A percentile compares a stretch with the other conserved stretches of the same genome.
Evolutionary conservation across 1,140 invertebrate genomes (phyloP).

Genomic region (Pseudobourletiella spinata): DNA sequence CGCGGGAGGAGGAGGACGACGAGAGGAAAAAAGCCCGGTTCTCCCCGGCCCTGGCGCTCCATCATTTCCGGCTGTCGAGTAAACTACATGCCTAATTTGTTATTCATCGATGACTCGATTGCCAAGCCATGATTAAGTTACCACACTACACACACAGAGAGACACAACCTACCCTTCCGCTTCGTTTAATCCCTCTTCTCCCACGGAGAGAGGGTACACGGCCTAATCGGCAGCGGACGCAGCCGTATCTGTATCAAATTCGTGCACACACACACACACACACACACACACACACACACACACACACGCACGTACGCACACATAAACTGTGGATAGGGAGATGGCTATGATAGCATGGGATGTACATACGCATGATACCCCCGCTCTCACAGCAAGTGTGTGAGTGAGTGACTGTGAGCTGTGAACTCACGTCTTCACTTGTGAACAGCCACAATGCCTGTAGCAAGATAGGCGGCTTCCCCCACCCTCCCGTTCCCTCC

Average conservation of each 20-base stretch:
- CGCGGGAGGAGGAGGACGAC: too few relatives aligned
- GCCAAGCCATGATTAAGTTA: constrained; percentile 14
- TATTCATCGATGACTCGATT: constrained; percentile 22
- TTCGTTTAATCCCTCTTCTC: constrained; percentile 6
- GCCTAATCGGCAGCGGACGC: not conserved
- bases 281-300: not conserved
- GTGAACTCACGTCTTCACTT: not conserved
- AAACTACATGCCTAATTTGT: constrained; percentile 24
- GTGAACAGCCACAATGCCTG: not conserved
- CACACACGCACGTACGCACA: not conserved
- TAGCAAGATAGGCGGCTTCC: too few relatives aligned
- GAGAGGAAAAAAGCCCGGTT: constrained; percentile 6
- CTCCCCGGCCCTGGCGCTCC: constrained; percentile 10
- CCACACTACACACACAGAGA: too few relatives aligned
- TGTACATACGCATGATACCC: too few relatives aligned
- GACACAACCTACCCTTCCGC: constrained; percentile 7
- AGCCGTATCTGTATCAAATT: not conserved
- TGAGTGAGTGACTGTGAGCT: too few relatives aligned
- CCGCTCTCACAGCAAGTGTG: too few relatives aligned
- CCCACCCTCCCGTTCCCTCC: too few relatives aligned
- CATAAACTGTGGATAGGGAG: too few relatives aligned
- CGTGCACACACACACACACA: too few relatives aligned
- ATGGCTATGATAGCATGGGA: too few relatives aligned
- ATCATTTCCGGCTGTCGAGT: constrained; percentile 23
- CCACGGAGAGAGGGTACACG: too few relatives aligned